A percentile compares a stretch with the other conserved stretches of the same genome.
Evolutionary conservation across 30 jellyfish, hydroid and myxozoan genomes (phyloP).

Genomic region (Hydractinia echinata): DNA sequence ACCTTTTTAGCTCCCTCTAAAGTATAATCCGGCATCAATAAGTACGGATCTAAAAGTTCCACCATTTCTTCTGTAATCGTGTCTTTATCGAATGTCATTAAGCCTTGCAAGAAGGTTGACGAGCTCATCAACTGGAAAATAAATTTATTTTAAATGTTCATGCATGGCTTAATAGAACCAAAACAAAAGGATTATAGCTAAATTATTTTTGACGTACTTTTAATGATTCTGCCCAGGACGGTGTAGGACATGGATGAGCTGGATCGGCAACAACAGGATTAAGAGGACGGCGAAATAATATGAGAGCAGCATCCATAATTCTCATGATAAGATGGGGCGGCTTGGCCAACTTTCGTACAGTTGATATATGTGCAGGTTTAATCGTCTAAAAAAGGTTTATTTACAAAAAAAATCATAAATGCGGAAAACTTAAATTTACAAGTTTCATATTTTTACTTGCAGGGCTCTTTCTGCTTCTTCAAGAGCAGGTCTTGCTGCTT

Average conservation of each 20-base stretch:
- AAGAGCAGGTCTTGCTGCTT: slow-evolving; percentile 88
- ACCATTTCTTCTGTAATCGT: slow-evolving; percentile 95
- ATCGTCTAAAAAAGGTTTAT: slow-evolving; percentile 53
- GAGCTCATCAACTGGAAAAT: slow-evolving; percentile 82
- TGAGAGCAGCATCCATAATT: slow-evolving; percentile 82
- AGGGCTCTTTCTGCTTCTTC: slow-evolving; percentile 95
- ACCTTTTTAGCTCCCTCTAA: slow-evolving; percentile 92
- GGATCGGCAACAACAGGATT: slow-evolving; percentile 64
- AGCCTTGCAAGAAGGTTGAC: slow-evolving; percentile 77
- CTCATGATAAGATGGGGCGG: slow-evolving; percentile 98
- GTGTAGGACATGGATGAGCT: slow-evolving; percentile 66
- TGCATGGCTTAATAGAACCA: background rate
- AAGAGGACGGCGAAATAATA: slow-evolving; percentile 58
- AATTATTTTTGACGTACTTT: slow-evolving; percentile 32
- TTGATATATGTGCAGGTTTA: slow-evolving; percentile 94
- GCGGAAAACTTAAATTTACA: background rate
- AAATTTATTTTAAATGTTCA: background rate
- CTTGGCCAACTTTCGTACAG: slow-evolving; percentile 89
- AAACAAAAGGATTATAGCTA: background rate
- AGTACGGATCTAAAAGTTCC: slow-evolving; percentile 77
- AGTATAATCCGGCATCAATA: slow-evolving; percentile 78
- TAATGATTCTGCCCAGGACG: slow-evolving; percentile 94
- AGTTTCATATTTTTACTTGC: slow-evolving; percentile 42
- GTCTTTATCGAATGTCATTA: slow-evolving; percentile 75
- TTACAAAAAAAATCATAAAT: too few species aligned